Base-by-base conservation (phyloP, 2,797 vertebrate genomes). In the Enteromius unitaeniatus region DNA sequence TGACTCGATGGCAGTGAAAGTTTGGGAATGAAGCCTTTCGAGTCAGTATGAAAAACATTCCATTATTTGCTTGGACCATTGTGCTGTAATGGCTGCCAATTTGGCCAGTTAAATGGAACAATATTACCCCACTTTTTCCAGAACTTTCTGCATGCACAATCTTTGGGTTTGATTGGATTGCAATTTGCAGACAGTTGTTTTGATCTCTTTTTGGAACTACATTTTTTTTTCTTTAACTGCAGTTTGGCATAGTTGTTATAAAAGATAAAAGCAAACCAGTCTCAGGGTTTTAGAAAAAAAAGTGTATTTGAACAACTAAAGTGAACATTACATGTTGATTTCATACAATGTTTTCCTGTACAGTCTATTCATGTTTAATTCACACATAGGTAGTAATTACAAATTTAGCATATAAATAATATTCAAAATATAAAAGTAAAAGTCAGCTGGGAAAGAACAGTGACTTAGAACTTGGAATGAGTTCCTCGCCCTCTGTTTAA, bases 121-220 rank as follows among this genome's bases (percentile, higher is more conserved):
- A 88, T 88, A 91, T 93, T 90, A 93, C 93, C 92, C 90, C 91
- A 91, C 89, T 91, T 94, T 95, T 94, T 95, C 93, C 93, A 93
- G 90, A 91, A 83, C 86, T 87, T 89, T 85, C 88, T 79, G 74
- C 74, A 84, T 84, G 88, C 89, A 89, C 74, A 88, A 86, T 84
- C 77, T 85, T 90, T 88, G 86, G 81, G 87, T 91, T 89, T 91
- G 92, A 89, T 91, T 86, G 72, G 78, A 86, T 91, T 92, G 89
- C 90, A 89, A 88, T 92, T 93, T 89, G 72, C 87, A 70, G 60
- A 79, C 68, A 51, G 84, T 91, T 90, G 78, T 87, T 87, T 79
- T 84, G 34, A 15, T 62, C 26, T 82, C 37, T 45, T 53, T 70
- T 49, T 70, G 47, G 2, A 81, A 53, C 13, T 58, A 10, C 17